phyloP scores from a whole-genome alignment of 2,888 invertebrate genomes.

The Dryobotodes eremita region DNA sequence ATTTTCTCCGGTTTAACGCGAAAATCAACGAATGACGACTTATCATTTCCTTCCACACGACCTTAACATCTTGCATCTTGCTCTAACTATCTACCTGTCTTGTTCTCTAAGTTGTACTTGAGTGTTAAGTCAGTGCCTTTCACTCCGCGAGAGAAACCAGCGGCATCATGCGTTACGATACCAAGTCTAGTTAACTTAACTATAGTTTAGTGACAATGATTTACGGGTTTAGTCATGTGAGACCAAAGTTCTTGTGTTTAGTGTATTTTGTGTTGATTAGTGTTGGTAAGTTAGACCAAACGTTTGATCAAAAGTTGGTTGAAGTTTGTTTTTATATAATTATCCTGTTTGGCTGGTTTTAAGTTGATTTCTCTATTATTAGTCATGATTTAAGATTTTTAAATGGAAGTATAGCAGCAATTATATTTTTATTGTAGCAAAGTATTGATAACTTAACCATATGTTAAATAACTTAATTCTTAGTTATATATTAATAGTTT shows the following conservation, averaged over 20 bases:
- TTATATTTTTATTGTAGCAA: neutral
- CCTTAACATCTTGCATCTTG: slow-evolving; percentile 70
- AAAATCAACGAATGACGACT: slow-evolving; percentile 39
- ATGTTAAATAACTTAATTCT: neutral
- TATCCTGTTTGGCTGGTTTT: slow-evolving; percentile 42
- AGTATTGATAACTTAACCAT: neutral
- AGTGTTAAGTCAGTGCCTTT: slow-evolving; percentile 80
- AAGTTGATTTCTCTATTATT: slow-evolving; percentile 48
- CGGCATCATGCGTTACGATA: slow-evolving; percentile 50
- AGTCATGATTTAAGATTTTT: slow-evolving; percentile 25
- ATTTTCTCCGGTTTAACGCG: slow-evolving; percentile 40
- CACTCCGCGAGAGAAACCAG: slow-evolving; percentile 75
- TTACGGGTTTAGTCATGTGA: slow-evolving; percentile 76
- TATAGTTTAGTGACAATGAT: slow-evolving; percentile 69
- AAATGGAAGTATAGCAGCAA: neutral
- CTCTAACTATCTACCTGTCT: slow-evolving; percentile 71
- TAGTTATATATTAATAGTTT: too few relatives aligned
- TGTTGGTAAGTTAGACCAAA: slow-evolving; percentile 56
- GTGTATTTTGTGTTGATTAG: slow-evolving; percentile 70
- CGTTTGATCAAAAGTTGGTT: neutral
- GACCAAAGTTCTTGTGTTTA: slow-evolving; percentile 84
- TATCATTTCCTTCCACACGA: slow-evolving; percentile 48
- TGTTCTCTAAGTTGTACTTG: slow-evolving; percentile 72
- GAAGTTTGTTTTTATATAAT: slow-evolving; percentile 1
- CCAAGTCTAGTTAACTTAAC: slow-evolving; percentile 67